These are phyloP conservation scores for Notoglanidium macrostoma DNA, from an alignment of 2,797 vertebrate genomes.

Conservation along the genomic window DNA sequence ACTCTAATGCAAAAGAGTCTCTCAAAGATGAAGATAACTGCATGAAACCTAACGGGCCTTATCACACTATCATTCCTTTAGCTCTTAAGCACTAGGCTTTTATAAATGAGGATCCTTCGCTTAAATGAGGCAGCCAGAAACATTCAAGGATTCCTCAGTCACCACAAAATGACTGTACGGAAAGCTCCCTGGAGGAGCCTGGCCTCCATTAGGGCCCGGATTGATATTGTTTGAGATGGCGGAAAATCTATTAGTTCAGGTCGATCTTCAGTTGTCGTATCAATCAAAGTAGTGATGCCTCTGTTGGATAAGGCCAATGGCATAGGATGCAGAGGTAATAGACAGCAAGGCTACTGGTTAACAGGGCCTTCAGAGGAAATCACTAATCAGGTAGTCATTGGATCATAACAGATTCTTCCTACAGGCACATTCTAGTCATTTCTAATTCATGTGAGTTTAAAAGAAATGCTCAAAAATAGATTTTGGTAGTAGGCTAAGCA, in stretches of 20 bases:
- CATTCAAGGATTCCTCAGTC: slow-evolving; percentile 41
- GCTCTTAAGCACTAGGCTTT: slow-evolving; percentile 28
- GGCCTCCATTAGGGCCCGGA: slow-evolving; percentile 51
- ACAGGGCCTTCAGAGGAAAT: slow-evolving; percentile 29
- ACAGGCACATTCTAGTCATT: slow-evolving; percentile 10
- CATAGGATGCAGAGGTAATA: slow-evolving; percentile 35
- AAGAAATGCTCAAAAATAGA: slow-evolving; percentile 36
- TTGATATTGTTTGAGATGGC: slow-evolving; percentile 57
- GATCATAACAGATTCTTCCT: slow-evolving; percentile 34
- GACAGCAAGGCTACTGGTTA: slow-evolving; percentile 23
- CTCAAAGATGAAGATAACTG: slow-evolving; percentile 29
- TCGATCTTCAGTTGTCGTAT: slow-evolving; percentile 45
- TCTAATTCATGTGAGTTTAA: slow-evolving; percentile 32
- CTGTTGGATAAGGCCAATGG: slow-evolving; percentile 23
- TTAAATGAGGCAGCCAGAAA: slow-evolving; percentile 40
- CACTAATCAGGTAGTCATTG: slow-evolving; percentile 45
- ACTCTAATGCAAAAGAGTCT: slow-evolving; percentile 30
- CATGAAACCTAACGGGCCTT: slow-evolving; percentile 39
- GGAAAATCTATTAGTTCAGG: slow-evolving; percentile 56
- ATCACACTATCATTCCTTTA: slow-evolving; percentile 30
- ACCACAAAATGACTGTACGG: slow-evolving; percentile 38
- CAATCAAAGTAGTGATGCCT: slow-evolving; percentile 46
- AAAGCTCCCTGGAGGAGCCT: slow-evolving; percentile 43
- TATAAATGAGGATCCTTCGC: slow-evolving; percentile 47
- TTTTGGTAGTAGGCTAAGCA: not conserved